phyloP scores from a whole-genome alignment of 2,113 vertebrate species.

The Hassar affinis region DNA sequence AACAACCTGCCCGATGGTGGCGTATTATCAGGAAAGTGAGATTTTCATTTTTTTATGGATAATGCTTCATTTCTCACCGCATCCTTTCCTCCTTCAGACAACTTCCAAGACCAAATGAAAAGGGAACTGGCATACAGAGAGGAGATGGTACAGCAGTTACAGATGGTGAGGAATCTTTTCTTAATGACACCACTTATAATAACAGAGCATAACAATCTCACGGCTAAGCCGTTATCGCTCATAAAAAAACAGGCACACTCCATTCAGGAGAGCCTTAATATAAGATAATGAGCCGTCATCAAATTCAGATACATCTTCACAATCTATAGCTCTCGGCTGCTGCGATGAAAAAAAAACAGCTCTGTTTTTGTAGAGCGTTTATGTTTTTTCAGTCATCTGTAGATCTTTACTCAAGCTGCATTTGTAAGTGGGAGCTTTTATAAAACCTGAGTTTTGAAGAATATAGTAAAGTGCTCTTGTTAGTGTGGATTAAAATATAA shows the following conservation, averaged over 20 bases:
- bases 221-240: constrained; percentile 13
- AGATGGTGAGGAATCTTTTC: constrained; percentile 80
- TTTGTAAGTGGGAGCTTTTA: background rate
- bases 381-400: constrained; percentile 57
- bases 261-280: constrained; percentile 21
- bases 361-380: constrained; percentile 57
- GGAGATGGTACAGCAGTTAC: constrained; percentile 98
- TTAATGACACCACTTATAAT: constrained; percentile 7
- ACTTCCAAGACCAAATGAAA: constrained; percentile 99
- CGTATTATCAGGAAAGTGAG: background rate
- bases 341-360: background rate
- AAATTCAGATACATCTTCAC: constrained; percentile 3
- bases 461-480: background rate
- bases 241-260: constrained; percentile 1
- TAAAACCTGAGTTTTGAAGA: background rate
- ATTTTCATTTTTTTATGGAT: constrained; percentile 11
- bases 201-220: constrained; percentile 53
- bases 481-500: too few species aligned
- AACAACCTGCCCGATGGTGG: background rate
- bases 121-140: constrained; percentile 94
- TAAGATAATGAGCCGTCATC: constrained; percentile 13
- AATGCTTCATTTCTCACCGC: constrained; percentile 3
- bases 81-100: constrained; percentile 74
- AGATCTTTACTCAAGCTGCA: constrained; percentile 17
- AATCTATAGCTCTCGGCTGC: background rate